These are phyloP conservation scores for Lophius americanus DNA, from an alignment of 2,797 vertebrate genomes.

Conservation along the genomic window DNA sequence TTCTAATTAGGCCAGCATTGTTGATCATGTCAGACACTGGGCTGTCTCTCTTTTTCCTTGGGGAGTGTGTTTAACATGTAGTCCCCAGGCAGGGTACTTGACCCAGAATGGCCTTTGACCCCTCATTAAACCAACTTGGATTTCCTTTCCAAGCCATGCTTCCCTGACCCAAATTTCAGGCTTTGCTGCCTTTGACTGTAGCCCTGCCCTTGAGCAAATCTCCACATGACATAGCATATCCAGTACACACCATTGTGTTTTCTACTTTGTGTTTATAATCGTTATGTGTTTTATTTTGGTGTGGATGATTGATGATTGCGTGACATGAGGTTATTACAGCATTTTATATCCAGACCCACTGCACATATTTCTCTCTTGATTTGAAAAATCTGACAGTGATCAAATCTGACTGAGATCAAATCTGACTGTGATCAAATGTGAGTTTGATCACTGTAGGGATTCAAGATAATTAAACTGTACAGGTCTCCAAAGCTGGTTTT, in stretches of 20 bases:
- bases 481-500: not conserved
- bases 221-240: constrained; percentile 1
- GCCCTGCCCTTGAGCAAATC: constrained; percentile 40
- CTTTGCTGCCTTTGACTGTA: constrained; percentile 44
- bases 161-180: constrained; percentile 43
- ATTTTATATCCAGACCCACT: not conserved
- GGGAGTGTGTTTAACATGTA: constrained; percentile 74
- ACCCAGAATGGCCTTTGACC: constrained; percentile 75
- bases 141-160: constrained; percentile 45
- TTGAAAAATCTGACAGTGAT: no score
- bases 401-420: no score
- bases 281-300: no score
- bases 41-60: constrained; percentile 56
- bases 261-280: no score
- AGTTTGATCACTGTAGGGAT: not conserved
- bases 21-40: constrained; percentile 65
- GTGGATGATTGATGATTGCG: no score
- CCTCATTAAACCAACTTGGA: constrained; percentile 65
- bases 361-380: not conserved
- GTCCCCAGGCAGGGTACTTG: constrained; percentile 70
- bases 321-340: not conserved
- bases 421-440: no score
- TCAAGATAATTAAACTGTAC: not conserved
- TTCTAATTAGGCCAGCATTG: constrained; percentile 74
- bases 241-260: constrained; percentile 5